phyloP scores from a whole-genome alignment of 2,113 vertebrate species.

The Numenius arquata region DNA sequence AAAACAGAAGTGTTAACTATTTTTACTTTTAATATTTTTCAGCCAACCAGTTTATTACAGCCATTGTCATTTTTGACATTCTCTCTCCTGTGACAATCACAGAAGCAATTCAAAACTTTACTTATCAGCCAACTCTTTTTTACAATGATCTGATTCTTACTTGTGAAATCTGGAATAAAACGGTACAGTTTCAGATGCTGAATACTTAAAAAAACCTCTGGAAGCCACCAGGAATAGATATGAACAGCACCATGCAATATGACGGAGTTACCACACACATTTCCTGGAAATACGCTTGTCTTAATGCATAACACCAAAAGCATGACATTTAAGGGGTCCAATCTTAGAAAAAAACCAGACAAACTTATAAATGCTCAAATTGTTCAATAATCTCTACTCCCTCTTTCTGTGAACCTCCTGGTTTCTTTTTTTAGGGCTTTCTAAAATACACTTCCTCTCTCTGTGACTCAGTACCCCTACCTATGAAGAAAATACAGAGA shows the following conservation, averaged over 20 bases:
- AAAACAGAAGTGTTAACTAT: neutral
- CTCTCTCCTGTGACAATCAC: constrained; percentile 55
- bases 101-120: constrained; percentile 58
- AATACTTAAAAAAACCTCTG: constrained; percentile 50
- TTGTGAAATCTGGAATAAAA: constrained; percentile 65
- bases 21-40: constrained; percentile 66
- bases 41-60: neutral
- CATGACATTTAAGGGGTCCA: neutral
- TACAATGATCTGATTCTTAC: constrained; percentile 63
- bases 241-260: neutral
- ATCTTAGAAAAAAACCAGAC: neutral
- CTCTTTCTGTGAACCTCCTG: neutral
- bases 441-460: neutral
- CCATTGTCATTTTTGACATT: constrained; percentile 16
- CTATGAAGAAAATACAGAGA: neutral
- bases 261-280: neutral
- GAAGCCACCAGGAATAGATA: constrained; percentile 31
- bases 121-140: constrained; percentile 65
- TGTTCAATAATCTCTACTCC: neutral
- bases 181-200: constrained; percentile 43
- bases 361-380: neutral
- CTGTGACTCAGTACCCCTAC: neutral
- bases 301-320: neutral
- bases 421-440: neutral
- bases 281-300: neutral